phyloP scores from a whole-genome alignment of 2,888 invertebrate genomes.

The Cantharis nigra region DNA sequence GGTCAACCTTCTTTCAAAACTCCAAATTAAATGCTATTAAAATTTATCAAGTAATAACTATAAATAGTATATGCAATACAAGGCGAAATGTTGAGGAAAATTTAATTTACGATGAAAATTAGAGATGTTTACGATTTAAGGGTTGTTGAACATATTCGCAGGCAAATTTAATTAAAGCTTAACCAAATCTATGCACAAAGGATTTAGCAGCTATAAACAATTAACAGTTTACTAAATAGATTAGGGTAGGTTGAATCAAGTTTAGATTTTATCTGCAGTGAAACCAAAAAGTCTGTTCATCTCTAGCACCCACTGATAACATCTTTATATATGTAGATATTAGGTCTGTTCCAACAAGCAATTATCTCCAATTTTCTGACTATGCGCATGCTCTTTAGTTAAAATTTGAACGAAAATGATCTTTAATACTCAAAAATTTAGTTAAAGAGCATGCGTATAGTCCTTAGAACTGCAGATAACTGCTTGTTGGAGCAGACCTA shows the following conservation, averaged over 20 bases:
- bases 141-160: background rate
- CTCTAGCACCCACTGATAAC: background rate
- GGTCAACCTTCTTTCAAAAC: background rate
- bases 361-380: no score
- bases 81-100: background rate
- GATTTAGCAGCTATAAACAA: background rate
- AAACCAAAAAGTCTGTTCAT: background rate
- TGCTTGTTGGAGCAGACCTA: no score
- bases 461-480: no score
- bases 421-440: no score
- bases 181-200: background rate
- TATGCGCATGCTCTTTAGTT: no score
- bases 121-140: background rate
- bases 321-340: no score
- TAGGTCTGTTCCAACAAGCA: no score
- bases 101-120: background rate
- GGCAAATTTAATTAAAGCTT: background rate
- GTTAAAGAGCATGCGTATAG: no score
- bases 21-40: background rate
- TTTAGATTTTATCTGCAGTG: background rate
- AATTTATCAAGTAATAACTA: background rate
- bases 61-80: background rate
- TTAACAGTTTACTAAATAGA: background rate
- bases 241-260: background rate
- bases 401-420: no score